Conservation (phyloP, 2,113 vertebrate genomes). For the Paraplagusia blochii region DNA sequence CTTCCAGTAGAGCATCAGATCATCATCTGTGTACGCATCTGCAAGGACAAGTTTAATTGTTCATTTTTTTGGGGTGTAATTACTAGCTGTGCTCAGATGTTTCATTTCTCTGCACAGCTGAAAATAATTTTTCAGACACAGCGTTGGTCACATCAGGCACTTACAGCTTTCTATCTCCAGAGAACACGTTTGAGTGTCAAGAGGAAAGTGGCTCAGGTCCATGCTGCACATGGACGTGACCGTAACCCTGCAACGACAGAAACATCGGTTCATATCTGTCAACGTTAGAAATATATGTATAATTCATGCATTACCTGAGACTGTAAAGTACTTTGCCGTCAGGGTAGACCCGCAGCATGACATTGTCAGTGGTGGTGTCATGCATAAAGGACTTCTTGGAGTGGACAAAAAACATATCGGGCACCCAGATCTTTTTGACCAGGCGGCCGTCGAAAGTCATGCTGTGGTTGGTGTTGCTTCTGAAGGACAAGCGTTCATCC, state of each 20-base stretch:
- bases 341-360: constrained; percentile 91
- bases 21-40: constrained; percentile 96
- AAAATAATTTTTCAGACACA: neutral
- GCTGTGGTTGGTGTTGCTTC: constrained; percentile 89
- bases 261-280: neutral
- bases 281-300: too few relatives aligned
- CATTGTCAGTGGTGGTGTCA: constrained; percentile 91
- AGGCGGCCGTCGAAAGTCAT: constrained; percentile 93
- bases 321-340: constrained; percentile 94
- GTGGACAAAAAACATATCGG: constrained; percentile 94
- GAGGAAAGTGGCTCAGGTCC: constrained; percentile 91
- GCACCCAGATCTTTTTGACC: constrained; percentile 96
- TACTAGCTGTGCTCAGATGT: too few relatives aligned
- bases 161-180: constrained; percentile 97
- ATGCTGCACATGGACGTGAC: constrained; percentile 95
- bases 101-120: too few relatives aligned
- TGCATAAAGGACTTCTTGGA: constrained; percentile 94
- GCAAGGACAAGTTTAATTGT: neutral
- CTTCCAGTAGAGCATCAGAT: constrained; percentile 96
- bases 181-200: constrained; percentile 91
- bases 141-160: constrained; percentile 46
- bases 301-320: constrained; percentile 79
- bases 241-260: constrained; percentile 80
- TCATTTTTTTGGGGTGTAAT: neutral
- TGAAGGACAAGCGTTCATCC: constrained; percentile 86